Percentiles rank a stretch among this genome's conserved stretches.
These are phyloP conservation scores for Eidolon helvum DNA, from an alignment of 2,113 vertebrate genomes.

Conservation along the genomic window DNA sequence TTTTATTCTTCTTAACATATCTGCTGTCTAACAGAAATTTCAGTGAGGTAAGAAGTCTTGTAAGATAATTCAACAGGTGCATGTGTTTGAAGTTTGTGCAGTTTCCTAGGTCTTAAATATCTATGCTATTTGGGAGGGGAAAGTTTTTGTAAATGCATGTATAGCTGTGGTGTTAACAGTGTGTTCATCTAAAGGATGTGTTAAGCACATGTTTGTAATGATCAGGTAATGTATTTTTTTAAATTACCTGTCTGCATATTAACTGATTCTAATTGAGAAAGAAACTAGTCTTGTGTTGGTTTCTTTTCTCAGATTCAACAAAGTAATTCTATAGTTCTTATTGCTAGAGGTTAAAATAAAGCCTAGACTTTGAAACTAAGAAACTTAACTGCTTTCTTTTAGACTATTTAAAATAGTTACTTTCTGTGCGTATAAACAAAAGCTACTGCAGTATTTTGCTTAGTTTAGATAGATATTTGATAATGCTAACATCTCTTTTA, in stretches of 20 bases:
- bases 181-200: slow-evolving; percentile 69
- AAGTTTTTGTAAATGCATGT: slow-evolving; percentile 81
- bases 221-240: slow-evolving; percentile 52
- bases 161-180: slow-evolving; percentile 81
- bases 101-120: slow-evolving; percentile 75
- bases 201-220: slow-evolving; percentile 68
- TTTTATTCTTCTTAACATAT: slow-evolving; percentile 85
- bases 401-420: slow-evolving; percentile 64
- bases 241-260: slow-evolving; percentile 41
- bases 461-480: slow-evolving; percentile 72
- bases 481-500: slow-evolving; percentile 78
- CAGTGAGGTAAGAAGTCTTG: slow-evolving; percentile 87
- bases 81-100: slow-evolving; percentile 83
- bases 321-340: slow-evolving; percentile 70
- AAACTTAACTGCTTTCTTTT: slow-evolving; percentile 55
- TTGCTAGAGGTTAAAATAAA: slow-evolving; percentile 56
- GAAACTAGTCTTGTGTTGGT: slow-evolving; percentile 57
- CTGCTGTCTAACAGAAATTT: slow-evolving; percentile 88
- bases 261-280: slow-evolving; percentile 66
- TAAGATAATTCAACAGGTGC: slow-evolving; percentile 80
- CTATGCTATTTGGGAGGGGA: slow-evolving; percentile 67
- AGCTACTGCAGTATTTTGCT: slow-evolving; percentile 41
- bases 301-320: slow-evolving; percentile 66
- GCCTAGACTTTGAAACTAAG: slow-evolving; percentile 71
- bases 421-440: slow-evolving; percentile 70